These are phyloP conservation scores for Perizoma affinitatum DNA, from an alignment of 2,888 invertebrate genomes.

Conservation along the genomic window DNA sequence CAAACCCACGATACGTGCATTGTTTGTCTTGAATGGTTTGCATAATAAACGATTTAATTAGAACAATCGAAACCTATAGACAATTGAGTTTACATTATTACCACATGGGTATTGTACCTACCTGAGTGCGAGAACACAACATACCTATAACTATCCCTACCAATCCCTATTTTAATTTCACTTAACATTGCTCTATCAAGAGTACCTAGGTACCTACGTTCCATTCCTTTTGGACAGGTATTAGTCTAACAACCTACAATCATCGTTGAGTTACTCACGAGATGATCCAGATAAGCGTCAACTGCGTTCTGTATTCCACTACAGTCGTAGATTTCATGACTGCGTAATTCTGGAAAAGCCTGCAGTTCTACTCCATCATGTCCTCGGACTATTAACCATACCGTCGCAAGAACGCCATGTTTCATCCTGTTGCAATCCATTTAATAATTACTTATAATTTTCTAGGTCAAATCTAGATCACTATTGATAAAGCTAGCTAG, in stretches of 20 bases:
- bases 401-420: slow-evolving; percentile 86
- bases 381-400: slow-evolving; percentile 73
- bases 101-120: not conserved
- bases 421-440: slow-evolving; percentile 68
- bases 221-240: too few species aligned
- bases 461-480: not conserved
- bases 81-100: slow-evolving; percentile 37
- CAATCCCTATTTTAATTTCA: too few species aligned
- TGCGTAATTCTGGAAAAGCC: slow-evolving; percentile 86
- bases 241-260: too few species aligned
- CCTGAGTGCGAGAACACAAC: too few species aligned
- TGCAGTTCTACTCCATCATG: slow-evolving; percentile 55
- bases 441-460: not conserved
- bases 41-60: slow-evolving; percentile 39
- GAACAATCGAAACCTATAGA: slow-evolving; percentile 31
- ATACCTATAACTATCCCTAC: too few species aligned
- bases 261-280: slow-evolving; percentile 51
- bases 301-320: slow-evolving; percentile 88
- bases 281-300: slow-evolving; percentile 82
- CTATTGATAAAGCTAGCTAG: not conserved
- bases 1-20: slow-evolving; percentile 42
- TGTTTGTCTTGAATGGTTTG: slow-evolving; percentile 40
- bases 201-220: too few species aligned
- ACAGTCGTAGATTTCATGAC: slow-evolving; percentile 87
- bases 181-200: too few species aligned